Percentiles rank a stretch among this genome's conserved stretches.
Conservation (phyloP, 2,797 vertebrate genomes). For the Rachycentron canadum region DNA sequence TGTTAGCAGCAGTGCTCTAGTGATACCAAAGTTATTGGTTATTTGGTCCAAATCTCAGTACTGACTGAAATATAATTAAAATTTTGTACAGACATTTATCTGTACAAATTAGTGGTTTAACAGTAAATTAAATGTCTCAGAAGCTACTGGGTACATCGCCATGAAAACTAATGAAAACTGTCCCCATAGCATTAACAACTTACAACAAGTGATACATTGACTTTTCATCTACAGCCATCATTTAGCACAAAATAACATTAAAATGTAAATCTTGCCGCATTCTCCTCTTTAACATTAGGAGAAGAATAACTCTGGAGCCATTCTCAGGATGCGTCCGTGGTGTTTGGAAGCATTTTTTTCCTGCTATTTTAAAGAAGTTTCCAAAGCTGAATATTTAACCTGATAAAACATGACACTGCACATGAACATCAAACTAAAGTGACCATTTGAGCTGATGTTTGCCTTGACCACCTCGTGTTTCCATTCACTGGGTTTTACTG, state of each 20-base stretch:
- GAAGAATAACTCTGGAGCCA: too few relatives aligned
- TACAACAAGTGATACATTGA: too few relatives aligned
- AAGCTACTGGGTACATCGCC: too few relatives aligned
- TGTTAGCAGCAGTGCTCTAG: background rate
- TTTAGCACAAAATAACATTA: background rate
- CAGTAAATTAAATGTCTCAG: too few relatives aligned
- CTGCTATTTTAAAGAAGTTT: too few relatives aligned
- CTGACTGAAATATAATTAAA: background rate
- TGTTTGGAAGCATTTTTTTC: background rate
- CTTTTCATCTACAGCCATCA: too few relatives aligned
- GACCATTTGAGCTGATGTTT: background rate
- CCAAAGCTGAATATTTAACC: background rate
- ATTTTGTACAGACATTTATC: background rate
- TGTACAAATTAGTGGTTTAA: background rate
- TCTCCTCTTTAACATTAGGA: too few relatives aligned
- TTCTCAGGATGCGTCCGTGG: too few relatives aligned
- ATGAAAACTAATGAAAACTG: too few relatives aligned
- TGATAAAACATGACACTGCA: background rate
- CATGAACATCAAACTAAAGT: background rate
- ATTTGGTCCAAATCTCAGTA: background rate
- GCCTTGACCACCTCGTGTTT: background rate
- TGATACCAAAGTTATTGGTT: background rate
- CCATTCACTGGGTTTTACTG: background rate
- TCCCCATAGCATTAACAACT: too few relatives aligned
- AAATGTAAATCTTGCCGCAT: too few relatives aligned